Conservation (phyloP, 2,888 invertebrate genomes). For the Lasioglossum villosulum region DNA sequence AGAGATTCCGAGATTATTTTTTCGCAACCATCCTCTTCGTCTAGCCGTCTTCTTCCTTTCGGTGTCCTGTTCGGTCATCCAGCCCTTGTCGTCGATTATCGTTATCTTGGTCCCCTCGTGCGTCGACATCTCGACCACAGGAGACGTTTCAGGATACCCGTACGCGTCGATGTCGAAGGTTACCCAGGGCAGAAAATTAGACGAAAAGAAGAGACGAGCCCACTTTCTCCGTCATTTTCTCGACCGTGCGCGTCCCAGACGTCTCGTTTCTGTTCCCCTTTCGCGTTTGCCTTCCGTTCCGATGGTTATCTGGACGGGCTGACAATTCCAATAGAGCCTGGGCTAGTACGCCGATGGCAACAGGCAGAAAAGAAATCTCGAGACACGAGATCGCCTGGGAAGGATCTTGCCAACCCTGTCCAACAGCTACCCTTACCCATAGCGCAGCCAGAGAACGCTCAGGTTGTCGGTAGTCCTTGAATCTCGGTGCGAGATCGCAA, state of each 20-base stretch:
- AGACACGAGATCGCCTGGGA: slow-evolving; percentile 60
- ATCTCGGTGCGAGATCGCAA: not conserved
- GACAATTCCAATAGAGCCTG: slow-evolving; percentile 70
- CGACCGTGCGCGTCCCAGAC: slow-evolving; percentile 18
- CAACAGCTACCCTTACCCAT: slow-evolving; percentile 7
- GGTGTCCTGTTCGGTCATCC: slow-evolving; percentile 87
- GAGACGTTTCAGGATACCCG: slow-evolving; percentile 95
- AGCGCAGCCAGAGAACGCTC: not conserved
- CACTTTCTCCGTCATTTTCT: slow-evolving; percentile 33
- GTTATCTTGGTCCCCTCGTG: slow-evolving; percentile 86
- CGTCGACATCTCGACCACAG: slow-evolving; percentile 90
- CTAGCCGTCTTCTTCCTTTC: slow-evolving; percentile 85
- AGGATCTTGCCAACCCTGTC: slow-evolving; percentile 45
- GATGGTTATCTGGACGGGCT: slow-evolving; percentile 69
- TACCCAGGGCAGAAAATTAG: slow-evolving; percentile 82
- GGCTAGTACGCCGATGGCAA: slow-evolving; percentile 63
- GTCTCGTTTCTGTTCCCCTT: slow-evolving; percentile 23
- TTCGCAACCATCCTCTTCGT: slow-evolving; percentile 85
- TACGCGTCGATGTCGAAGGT: slow-evolving; percentile 94
- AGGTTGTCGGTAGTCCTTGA: not conserved
- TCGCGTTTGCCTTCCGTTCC: slow-evolving; percentile 45
- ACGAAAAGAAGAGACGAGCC: not conserved
- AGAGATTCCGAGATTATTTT: slow-evolving; percentile 84
- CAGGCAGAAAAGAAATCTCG: slow-evolving; percentile 67
- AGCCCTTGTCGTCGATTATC: slow-evolving; percentile 87